Base-by-base conservation (phyloP, 2,113 vertebrate genomes). In the Eleginops maclovinus region DNA sequence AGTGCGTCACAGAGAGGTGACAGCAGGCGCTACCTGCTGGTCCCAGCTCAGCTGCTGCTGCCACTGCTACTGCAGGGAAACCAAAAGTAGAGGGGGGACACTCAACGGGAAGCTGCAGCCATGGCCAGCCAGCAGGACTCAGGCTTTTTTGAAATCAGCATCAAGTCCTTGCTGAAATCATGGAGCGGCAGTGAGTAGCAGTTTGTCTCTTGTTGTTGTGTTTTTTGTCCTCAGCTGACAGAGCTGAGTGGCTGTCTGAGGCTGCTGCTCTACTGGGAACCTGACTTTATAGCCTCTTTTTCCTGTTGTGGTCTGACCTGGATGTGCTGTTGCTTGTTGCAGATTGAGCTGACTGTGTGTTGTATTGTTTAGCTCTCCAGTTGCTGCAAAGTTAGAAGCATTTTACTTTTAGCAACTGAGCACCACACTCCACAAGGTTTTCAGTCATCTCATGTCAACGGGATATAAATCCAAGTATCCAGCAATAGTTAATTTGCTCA, bases 141-240 rank as follows among this genome's bases (percentile, higher is more conserved):
- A 14, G 98, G 97, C 92, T 99, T 99, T 95, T 99, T 99, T 94
- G 97, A 99, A 94, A 99, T 98, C 96, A 99, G 97, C 95, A 98
- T 99, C 95, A 99, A 99, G 92, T 99, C 98, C 83, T 94, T 99
- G 91, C 95, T 99, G 93, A 99, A 99, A 94, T 99, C 98, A 83
- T 98, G 98, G 98, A 98, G 97, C 92, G 96, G 96, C 94, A 95
- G 98, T 99, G 95, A 99, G 97, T 98, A 96, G 68, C 69, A 66
- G 62, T 81, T 86, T 75, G 64, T 68, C 44, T 76, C 3, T 82
- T 79, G 88, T 86, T 90, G 91, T 83, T 81, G 73, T 76, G 65
- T 70, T 71, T 54, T 67, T 70, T 50, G 59, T 70, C 49, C 58
- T 79, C 70, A 60, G 49, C 59, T 74, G 75, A 72, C 44, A 11